These are phyloP conservation scores for Euphydryas editha DNA, from an alignment of 2,888 invertebrate species.

Conservation along the genomic window DNA sequence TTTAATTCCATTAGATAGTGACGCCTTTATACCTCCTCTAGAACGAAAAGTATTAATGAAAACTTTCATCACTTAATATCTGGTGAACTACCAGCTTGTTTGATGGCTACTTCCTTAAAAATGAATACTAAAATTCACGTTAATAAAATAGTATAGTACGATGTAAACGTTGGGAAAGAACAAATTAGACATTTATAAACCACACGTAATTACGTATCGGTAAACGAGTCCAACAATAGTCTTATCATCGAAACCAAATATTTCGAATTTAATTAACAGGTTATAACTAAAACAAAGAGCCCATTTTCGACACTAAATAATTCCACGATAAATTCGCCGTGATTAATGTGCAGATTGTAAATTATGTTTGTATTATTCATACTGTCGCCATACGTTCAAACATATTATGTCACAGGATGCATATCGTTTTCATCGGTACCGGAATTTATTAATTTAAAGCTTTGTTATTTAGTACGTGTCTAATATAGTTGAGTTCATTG, in stretches of 20 bases:
- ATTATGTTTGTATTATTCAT: constrained; percentile 35
- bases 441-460: constrained; percentile 2
- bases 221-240: constrained; percentile 2
- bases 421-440: constrained; percentile 21
- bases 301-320: constrained; percentile 39
- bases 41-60: no score
- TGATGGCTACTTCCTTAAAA: no score
- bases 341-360: constrained; percentile 36
- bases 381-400: constrained; percentile 28
- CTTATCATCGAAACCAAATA: constrained; percentile 24
- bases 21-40: no score
- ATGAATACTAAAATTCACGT: no score
- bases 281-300: constrained; percentile 33
- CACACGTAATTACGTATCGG: not conserved
- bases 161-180: not conserved
- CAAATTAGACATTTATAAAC: not conserved
- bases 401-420: constrained; percentile 21
- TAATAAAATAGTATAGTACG: not conserved
- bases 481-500: not conserved
- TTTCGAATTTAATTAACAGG: constrained; percentile 30
- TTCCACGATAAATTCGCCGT: constrained; percentile 33
- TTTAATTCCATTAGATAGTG: no score
- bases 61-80: no score
- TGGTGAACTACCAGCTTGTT: no score
- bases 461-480: constrained; percentile 9